Conservation (phyloP, 2,797 vertebrate species). For the Austrolebias charrua region DNA sequence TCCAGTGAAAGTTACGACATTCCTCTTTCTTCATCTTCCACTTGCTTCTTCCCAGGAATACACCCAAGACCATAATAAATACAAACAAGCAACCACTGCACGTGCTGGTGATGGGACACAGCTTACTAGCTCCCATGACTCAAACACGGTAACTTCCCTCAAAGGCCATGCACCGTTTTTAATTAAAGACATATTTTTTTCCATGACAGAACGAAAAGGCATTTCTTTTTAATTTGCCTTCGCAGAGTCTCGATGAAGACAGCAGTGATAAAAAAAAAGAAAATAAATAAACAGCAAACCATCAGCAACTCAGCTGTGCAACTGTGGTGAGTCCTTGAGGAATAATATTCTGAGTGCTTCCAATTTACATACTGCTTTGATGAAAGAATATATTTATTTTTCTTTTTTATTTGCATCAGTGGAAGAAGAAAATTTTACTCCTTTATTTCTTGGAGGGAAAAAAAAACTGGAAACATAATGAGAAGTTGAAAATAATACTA, state of each 20-base stretch:
- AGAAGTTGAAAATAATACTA: not conserved
- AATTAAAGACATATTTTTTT: conserved; percentile 74
- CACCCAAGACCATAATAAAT: conserved; percentile 40
- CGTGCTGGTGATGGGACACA: not conserved
- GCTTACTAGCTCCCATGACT: conserved; percentile 37
- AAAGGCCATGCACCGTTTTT: conserved; percentile 62
- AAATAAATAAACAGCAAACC: conserved; percentile 50
- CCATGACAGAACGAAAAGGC: conserved; percentile 37
- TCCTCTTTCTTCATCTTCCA: conserved; percentile 16
- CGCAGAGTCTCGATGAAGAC: conserved; percentile 37
- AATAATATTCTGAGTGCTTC: conserved; percentile 51
- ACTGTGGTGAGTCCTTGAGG: conserved; percentile 62
- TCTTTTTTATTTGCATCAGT: conserved; percentile 63
- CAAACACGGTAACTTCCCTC: conserved; percentile 51
- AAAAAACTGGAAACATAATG: conserved; percentile 1
- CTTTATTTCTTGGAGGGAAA: not conserved
- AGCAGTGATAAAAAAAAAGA: conserved; percentile 26
- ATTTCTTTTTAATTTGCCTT: conserved; percentile 37
- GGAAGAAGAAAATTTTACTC: conserved; percentile 36
- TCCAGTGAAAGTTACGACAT: conserved; percentile 22
- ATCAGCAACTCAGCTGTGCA: conserved; percentile 44
- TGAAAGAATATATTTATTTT: conserved; percentile 65
- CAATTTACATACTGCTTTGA: conserved; percentile 77
- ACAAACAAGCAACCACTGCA: conserved; percentile 3
- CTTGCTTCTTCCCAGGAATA: conserved; percentile 10